Evolutionary conservation across 2,797 vertebrate species (phyloP), one percentile per base, ranked within the genome.

Genomic region (Etheostoma perlongum): DNA sequence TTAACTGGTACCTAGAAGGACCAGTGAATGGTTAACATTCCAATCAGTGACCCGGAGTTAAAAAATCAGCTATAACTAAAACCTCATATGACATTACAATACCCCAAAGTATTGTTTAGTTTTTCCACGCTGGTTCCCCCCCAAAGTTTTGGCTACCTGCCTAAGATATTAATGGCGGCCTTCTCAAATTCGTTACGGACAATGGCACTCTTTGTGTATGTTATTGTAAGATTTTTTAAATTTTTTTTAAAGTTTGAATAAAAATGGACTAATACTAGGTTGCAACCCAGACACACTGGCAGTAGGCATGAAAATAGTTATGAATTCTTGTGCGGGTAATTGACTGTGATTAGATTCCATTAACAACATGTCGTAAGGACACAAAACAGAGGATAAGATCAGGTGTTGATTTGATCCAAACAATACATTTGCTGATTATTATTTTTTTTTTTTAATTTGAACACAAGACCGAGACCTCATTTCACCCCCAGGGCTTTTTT

Each of bases 1-100:
- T 91, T 92, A 93, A 91, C 76, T 65, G 78, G 55, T 79, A 81
- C 78, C 80, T 58, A 79, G 74, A 81, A 86, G 74, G 76, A 83
- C 84, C 76, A 74, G 70, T 72, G 84, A 91, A 79, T 78, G 81
- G 87, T 90, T 83, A 89, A 85, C 85, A 89, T 91, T 88, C 87
- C 78, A 82, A 67, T 71, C 75, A 85, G 46, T 89, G 87, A 92
- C 87, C 75, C 57, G 58, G 52, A 84, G 76, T 73, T 76, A 62
- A 59, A 84, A 75, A 88, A 79, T 77, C 67, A 60, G 18, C 51
- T 65, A 60, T 76, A 81, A 89, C 85, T 81, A 77, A 85, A 90
- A 77, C 79, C 79, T 90, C 52, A 82, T 68, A 77, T 87, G 83
- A 84, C 79, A 80, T 87, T 87, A 80, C 65, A 83, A 78, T 74